Conservation (phyloP, 2,113 vertebrate genomes). For the Athene noctua region DNA sequence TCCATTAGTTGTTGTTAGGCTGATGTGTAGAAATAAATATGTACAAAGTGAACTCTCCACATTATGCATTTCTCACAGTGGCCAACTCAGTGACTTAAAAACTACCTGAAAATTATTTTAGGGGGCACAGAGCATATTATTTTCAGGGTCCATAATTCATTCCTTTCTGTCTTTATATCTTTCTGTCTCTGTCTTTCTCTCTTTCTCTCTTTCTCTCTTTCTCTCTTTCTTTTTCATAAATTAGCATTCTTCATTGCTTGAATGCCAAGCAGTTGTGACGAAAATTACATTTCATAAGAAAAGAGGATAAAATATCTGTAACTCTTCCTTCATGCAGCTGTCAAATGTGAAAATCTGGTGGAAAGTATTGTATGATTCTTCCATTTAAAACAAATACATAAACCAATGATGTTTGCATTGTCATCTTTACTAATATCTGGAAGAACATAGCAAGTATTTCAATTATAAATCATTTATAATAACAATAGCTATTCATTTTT, state of each 20-base stretch:
- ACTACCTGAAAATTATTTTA: background rate
- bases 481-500: background rate
- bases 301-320: background rate
- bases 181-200: background rate
- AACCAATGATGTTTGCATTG: background rate
- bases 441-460: background rate
- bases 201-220: too few species aligned
- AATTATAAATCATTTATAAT: background rate
- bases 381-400: conserved; percentile 8
- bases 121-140: background rate
- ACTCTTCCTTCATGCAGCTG: background rate
- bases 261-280: background rate
- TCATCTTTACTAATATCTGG: background rate
- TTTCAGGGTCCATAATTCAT: background rate
- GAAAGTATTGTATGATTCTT: background rate
- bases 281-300: background rate
- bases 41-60: background rate
- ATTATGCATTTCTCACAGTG: background rate
- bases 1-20: background rate
- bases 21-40: background rate
- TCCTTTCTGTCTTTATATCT: background rate
- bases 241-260: background rate
- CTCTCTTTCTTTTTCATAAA: background rate
- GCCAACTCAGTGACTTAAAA: background rate
- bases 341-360: background rate